Evolutionary conservation across 1,140 invertebrate species (phyloP).

Genomic region (Hetaerina americana): DNA sequence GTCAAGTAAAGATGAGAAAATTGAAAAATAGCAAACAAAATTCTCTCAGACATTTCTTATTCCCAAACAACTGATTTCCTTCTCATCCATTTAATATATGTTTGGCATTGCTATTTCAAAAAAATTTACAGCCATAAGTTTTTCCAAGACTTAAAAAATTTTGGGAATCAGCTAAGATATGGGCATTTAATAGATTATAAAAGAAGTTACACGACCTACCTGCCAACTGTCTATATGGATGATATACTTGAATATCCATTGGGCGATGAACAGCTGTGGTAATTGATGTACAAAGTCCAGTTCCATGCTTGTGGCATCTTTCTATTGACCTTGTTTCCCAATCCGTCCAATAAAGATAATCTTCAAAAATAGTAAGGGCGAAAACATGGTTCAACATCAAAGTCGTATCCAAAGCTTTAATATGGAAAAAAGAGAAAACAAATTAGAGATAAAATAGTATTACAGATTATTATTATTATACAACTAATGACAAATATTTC

Average conservation of each 20-base stretch:
- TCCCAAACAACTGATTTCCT: no score
- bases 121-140: no score
- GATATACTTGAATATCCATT: slow-evolving; percentile 75
- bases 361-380: slow-evolving; percentile 73
- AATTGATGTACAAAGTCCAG: slow-evolving; percentile 48
- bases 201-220: no score
- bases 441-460: no score
- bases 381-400: slow-evolving; percentile 72
- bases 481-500: background rate
- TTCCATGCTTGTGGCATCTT: slow-evolving; percentile 60
- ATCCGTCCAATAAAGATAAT: slow-evolving; percentile 81
- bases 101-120: no score
- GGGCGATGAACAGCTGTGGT: slow-evolving; percentile 64
- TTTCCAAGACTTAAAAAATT: no score
- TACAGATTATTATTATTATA: background rate
- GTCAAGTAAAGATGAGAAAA: slow-evolving; percentile 1
- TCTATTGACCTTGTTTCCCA: slow-evolving; percentile 84
- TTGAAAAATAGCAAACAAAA: no score
- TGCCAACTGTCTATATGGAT: slow-evolving; percentile 57
- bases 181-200: no score
- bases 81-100: no score
- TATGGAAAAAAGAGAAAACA: slow-evolving; percentile 13
- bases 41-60: no score
- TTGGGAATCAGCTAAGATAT: no score
- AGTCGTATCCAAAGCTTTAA: slow-evolving; percentile 38